Conservation (phyloP, 2,797 vertebrate genomes). For the Podarcis lilfordi region DNA sequence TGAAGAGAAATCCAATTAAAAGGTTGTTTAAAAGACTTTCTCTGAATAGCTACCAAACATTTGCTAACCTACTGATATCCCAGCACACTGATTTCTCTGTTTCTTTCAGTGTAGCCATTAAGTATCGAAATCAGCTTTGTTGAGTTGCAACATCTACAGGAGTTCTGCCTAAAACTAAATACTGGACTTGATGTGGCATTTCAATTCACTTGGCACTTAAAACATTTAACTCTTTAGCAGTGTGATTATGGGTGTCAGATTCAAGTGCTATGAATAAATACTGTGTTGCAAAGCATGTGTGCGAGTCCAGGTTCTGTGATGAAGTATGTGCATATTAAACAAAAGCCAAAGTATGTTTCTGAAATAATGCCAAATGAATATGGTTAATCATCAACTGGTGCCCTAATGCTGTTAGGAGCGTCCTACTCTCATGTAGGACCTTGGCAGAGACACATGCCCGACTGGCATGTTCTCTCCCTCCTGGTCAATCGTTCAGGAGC, state of each 20-base stretch:
- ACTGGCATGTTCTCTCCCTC: no score
- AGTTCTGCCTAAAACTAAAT: conserved; percentile 6
- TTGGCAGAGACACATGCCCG: no score
- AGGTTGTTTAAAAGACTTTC: neutral
- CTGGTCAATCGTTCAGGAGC: no score
- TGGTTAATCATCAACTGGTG: neutral
- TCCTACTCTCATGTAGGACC: no score
- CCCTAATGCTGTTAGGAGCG: no score
- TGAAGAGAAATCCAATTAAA: neutral
- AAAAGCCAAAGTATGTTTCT: neutral
- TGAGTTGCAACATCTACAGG: neutral
- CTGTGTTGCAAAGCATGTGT: neutral
- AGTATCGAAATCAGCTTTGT: neutral
- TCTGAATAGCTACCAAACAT: rapidly evolving
- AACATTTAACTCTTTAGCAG: neutral
- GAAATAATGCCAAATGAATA: neutral
- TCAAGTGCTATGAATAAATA: neutral
- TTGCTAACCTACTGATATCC: neutral
- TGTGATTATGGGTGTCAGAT: neutral
- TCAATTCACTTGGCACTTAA: neutral
- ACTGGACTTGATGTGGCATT: neutral
- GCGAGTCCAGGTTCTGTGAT: neutral
- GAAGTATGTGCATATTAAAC: neutral
- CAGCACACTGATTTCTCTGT: neutral
- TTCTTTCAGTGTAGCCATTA: neutral